Evolutionary conservation across 2,888 invertebrate species (phyloP), one percentile per base, ranked within the genome.

Genomic region (Luffia ferchaultella): DNA sequence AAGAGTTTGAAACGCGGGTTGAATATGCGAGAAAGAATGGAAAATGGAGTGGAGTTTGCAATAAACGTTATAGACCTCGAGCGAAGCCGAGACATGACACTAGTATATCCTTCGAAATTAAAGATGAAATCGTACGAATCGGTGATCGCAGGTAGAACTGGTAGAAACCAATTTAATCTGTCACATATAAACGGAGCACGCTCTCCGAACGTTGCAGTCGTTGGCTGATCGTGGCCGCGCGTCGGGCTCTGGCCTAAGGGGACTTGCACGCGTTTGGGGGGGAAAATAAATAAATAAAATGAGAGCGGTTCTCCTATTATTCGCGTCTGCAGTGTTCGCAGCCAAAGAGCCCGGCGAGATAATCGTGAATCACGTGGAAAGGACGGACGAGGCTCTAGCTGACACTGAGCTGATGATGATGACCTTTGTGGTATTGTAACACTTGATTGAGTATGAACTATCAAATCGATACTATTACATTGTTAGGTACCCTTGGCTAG

Each of bases 161-260:
- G 30, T 30, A 30, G 3, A 7, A 30, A 30, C 12, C 30, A 30
- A 30, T 30, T 30, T 30, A 30, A 12, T 7, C 30, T 12, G 30
- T 30, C 30, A 7, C 30, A 76, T 82, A 78, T 82, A 82, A 77
- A 74, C 71, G 70, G 70, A 71, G 66, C 71, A 68, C 66, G 73
- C 68, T 59, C 73, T 71, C 63, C 56, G 65, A 54, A 65, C 61
- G 57, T 62, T 68, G 73, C 79, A 82, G 82, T 82, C 72, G 76
- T 75, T 73, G 76, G 65, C 70, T 60, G 65, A 64, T 62, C 73
- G 76, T 71, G 73, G 67, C 58, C 76, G 76, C 71, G 79, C 65
- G 67, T 62, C 64, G 49, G 46, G 41, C 43, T 45, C 43, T 12
- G 12, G 30, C 3, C 30, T 7, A 3, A 5, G 16, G 16, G 43